These are phyloP conservation scores for Lucifuga dentata DNA, from an alignment of 2,113 vertebrate genomes.

Conservation along the genomic window DNA sequence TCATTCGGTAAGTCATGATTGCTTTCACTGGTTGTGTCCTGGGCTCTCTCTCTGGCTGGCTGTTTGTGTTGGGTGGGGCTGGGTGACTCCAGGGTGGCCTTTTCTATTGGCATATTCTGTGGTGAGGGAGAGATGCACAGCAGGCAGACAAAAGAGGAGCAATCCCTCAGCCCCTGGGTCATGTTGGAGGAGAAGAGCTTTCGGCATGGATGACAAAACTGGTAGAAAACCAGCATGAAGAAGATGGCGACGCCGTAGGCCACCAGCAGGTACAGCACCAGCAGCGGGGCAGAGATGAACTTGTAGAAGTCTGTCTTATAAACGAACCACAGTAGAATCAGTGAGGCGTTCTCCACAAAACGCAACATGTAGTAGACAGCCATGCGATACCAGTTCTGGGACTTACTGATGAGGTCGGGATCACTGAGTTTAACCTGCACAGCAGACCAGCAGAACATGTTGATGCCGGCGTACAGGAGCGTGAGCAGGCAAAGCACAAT, in stretches of 20 bases:
- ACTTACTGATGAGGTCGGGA: conserved; percentile 95
- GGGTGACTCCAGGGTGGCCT: conserved; percentile 61
- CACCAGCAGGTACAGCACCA: conserved; percentile 90
- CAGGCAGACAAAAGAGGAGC: conserved; percentile 84
- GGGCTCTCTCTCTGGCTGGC: conserved; percentile 54
- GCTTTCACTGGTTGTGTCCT: conserved; percentile 65
- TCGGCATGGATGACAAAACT: conserved; percentile 95
- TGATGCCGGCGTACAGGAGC: conserved; percentile 95
- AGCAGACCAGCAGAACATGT: conserved; percentile 99
- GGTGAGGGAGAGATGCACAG: conserved; percentile 51
- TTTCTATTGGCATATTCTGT: conserved; percentile 54
- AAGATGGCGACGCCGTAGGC: conserved; percentile 88
- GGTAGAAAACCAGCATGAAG: conserved; percentile 98
- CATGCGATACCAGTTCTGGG: conserved; percentile 92
- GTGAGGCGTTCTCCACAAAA: conserved; percentile 92
- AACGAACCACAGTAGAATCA: conserved; percentile 92
- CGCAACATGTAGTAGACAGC: conserved; percentile 91
- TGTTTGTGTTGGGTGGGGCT: conserved; percentile 51
- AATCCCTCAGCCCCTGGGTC: conserved; percentile 84
- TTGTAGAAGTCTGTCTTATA: conserved; percentile 90
- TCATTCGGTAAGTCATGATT: conserved; percentile 57
- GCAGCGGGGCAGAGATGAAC: conserved; percentile 87
- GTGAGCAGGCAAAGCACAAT: conserved; percentile 93
- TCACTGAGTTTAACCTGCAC: conserved; percentile 92
- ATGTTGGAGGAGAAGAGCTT: conserved; percentile 92